These are phyloP conservation scores for Cephus pulcher DNA, from an alignment of 2,888 invertebrate genomes.

Conservation along the genomic window DNA sequence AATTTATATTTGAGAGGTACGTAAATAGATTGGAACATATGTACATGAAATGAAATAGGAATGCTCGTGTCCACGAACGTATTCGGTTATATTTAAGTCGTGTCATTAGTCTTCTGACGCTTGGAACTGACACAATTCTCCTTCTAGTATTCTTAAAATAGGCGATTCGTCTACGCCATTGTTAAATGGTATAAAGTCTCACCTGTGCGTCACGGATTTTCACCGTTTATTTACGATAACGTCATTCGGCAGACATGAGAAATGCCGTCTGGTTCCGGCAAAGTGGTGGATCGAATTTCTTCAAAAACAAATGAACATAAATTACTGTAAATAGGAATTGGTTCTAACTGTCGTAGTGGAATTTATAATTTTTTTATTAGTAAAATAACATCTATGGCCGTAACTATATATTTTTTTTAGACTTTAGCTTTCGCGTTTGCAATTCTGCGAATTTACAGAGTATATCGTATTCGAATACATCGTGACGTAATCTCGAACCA, in stretches of 20 bases:
- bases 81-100: conserved; percentile 47
- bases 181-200: background rate
- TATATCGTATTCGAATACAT: background rate
- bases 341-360: background rate
- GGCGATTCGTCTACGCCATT: background rate
- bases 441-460: background rate
- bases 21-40: conserved; percentile 28
- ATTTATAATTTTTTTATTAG: background rate
- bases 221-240: background rate
- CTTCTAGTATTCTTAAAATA: conserved; percentile 32
- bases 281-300: background rate
- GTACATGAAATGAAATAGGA: conserved; percentile 27
- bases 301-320: background rate
- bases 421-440: background rate
- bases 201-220: background rate
- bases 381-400: background rate
- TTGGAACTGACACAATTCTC: conserved; percentile 44
- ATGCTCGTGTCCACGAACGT: conserved; percentile 26
- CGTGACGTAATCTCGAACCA: background rate
- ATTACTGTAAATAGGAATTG: background rate
- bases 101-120: conserved; percentile 44
- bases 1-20: conserved; percentile 26
- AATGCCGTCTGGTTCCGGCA: background rate
- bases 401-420: background rate
- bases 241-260: background rate